Conservation (phyloP, 2,113 vertebrate genomes). For the Puntigrus tetrazona region DNA sequence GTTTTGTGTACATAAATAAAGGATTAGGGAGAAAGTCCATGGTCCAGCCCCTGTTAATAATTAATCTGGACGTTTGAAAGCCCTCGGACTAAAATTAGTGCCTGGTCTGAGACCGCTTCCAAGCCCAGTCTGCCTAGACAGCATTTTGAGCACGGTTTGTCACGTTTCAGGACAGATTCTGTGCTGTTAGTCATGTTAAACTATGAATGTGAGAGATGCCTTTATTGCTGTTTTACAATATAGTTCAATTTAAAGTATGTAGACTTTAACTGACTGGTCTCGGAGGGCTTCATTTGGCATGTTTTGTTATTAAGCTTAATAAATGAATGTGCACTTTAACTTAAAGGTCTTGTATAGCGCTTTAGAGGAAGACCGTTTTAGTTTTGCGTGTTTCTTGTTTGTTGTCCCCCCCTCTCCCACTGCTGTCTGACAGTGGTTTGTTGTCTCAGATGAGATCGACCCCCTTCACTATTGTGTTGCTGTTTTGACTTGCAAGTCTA, state of each 20-base stretch:
- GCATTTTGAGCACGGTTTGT: neutral
- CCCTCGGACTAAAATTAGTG: conserved; percentile 26
- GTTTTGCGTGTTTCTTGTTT: conserved; percentile 2
- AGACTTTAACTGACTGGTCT: neutral
- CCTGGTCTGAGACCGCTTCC: neutral
- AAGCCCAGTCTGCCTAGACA: neutral
- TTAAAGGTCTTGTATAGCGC: neutral
- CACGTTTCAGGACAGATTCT: neutral
- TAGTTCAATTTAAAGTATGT: neutral
- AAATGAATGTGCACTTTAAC: neutral
- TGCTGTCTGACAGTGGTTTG: conserved; percentile 20
- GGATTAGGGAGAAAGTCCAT: conserved; percentile 49
- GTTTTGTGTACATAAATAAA: conserved; percentile 47
- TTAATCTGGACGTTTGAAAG: conserved; percentile 42
- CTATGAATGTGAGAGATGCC: neutral
- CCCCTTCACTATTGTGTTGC: conserved; percentile 11
- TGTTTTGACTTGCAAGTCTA: conserved; percentile 8
- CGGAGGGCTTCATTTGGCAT: neutral
- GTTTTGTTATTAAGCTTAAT: neutral
- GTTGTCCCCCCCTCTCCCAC: neutral
- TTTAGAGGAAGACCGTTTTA: neutral
- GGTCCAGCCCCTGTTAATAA: conserved; percentile 53
- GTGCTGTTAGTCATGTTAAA: neutral
- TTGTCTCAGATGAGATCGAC: neutral
- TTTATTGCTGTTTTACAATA: neutral